Conservation (phyloP, 2,113 vertebrate genomes). For the Stictonetta naevosa region DNA sequence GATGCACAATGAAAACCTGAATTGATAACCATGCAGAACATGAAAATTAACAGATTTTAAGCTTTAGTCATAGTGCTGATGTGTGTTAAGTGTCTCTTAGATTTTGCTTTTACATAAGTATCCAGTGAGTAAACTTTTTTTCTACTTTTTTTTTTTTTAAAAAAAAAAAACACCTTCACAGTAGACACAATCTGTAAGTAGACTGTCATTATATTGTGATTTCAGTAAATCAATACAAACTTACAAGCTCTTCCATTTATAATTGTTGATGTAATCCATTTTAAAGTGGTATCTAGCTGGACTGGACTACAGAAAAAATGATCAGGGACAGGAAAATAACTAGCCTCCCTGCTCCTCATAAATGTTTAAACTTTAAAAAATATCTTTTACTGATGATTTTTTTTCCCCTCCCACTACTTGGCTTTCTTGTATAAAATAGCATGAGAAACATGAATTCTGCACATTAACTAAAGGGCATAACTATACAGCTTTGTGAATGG, state of each 20-base stretch:
- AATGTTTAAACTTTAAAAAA: background rate
- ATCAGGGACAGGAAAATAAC: background rate
- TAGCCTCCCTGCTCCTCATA: background rate
- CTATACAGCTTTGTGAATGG: background rate
- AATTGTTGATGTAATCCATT: conserved; percentile 6
- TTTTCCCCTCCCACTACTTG: background rate
- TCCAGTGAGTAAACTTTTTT: background rate
- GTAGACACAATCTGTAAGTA: background rate
- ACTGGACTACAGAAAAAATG: background rate
- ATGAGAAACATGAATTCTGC: background rate
- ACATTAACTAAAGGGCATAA: background rate
- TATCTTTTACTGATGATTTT: background rate
- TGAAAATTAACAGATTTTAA: background rate
- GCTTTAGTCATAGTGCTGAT: background rate
- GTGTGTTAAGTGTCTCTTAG: background rate
- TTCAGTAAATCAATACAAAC: conserved; percentile 47
- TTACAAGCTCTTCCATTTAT: background rate
- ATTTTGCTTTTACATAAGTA: background rate
- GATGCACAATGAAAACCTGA: background rate
- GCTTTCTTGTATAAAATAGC: background rate
- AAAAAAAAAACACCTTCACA: background rate
- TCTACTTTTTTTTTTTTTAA: background rate
- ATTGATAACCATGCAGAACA: background rate
- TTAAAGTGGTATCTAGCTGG: background rate
- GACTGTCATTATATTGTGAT: conserved; percentile 3